Percentiles rank a stretch among this genome's conserved stretches.
These are phyloP conservation scores for Ophioninae sp. DNA, from an alignment of 2,888 invertebrate genomes.

Conservation along the genomic window DNA sequence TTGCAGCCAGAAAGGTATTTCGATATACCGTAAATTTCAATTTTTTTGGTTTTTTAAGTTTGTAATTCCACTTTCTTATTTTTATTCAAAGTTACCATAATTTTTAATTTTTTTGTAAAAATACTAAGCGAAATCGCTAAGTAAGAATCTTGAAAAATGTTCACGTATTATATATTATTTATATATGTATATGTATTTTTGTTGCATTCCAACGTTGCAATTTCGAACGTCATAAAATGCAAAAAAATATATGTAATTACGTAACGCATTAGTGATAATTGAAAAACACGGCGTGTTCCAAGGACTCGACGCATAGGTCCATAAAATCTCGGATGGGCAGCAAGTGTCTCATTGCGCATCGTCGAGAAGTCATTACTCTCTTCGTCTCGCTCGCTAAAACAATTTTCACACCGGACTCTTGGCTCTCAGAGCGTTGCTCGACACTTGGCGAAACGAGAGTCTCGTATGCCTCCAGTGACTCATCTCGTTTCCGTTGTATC, in stretches of 20 bases:
- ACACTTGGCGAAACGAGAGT: slow-evolving; percentile 16
- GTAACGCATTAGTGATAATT: not conserved
- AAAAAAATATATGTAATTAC: not conserved
- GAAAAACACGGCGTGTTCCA: not conserved
- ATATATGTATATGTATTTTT: not conserved
- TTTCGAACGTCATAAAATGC: too few species aligned
- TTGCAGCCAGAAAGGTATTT: too few species aligned
- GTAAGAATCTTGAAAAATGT: too few species aligned
- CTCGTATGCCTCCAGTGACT: slow-evolving; percentile 46
- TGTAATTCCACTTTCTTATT: too few species aligned
- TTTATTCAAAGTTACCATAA: too few species aligned
- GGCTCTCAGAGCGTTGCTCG: slow-evolving; percentile 21
- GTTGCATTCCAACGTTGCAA: too few species aligned
- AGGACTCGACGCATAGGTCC: not conserved
- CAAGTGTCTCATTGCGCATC: slow-evolving; percentile 30
- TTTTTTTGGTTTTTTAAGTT: too few species aligned
- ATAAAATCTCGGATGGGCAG: slow-evolving; percentile 14
- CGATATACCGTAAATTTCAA: too few species aligned
- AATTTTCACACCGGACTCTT: slow-evolving; percentile 41
- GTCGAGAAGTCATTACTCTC: slow-evolving; percentile 48
- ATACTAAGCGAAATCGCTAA: not conserved
- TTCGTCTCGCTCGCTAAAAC: slow-evolving; percentile 41
- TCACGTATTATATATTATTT: too few species aligned
- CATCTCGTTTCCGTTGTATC: slow-evolving; percentile 19
- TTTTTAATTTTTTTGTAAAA: not conserved